A percentile compares a stretch with the other conserved stretches of the same genome.
These are phyloP conservation scores for Lycaon pictus DNA, from an alignment of 2,113 vertebrate genomes.

Conservation along the genomic window DNA sequence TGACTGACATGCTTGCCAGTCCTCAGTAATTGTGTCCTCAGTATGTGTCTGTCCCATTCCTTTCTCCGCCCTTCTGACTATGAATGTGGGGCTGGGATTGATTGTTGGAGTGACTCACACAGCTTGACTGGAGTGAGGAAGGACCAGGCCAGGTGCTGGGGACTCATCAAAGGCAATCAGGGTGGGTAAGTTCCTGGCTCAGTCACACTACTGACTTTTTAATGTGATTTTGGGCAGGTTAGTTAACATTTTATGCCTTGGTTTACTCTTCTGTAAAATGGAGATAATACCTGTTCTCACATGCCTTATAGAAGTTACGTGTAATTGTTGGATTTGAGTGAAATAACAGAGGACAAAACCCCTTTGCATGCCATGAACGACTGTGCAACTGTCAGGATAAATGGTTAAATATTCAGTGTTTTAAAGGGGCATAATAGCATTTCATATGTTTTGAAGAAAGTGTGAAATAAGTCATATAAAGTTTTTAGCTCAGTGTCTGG, in stretches of 20 bases:
- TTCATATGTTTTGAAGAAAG: background rate
- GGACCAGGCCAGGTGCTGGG: background rate
- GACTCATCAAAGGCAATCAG: background rate
- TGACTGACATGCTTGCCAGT: background rate
- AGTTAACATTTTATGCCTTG: background rate
- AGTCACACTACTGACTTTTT: background rate
- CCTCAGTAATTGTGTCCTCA: background rate
- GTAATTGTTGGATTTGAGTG: background rate
- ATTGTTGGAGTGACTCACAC: background rate
- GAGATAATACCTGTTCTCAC: background rate
- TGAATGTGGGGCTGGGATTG: background rate
- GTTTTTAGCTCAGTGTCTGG: background rate
- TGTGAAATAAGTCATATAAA: background rate
- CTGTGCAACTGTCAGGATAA: background rate
- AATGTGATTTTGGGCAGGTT: background rate
- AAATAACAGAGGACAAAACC: slow-evolving; percentile 7
- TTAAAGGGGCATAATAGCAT: background rate
- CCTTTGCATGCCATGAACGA: background rate
- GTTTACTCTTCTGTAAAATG: background rate
- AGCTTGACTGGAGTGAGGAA: background rate
- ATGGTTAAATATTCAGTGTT: background rate
- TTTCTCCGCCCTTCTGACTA: background rate
- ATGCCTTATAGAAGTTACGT: background rate
- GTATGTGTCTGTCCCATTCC: background rate
- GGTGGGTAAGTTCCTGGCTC: background rate